These are phyloP conservation scores for Mormyrops attenuatus DNA, from an alignment of 2,797 vertebrate species.

Conservation along the genomic window DNA sequence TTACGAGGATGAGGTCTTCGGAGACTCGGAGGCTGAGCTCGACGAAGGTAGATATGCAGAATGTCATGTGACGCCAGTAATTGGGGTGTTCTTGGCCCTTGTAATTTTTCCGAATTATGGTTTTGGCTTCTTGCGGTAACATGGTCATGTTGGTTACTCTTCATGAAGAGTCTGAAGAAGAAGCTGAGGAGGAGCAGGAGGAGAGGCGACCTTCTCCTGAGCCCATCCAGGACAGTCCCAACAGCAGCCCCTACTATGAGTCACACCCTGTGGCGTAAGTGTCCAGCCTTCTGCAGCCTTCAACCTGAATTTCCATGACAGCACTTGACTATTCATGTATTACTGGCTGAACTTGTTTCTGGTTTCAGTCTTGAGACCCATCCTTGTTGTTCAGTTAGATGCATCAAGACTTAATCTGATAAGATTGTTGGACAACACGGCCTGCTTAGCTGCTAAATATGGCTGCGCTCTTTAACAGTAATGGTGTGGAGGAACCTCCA, in stretches of 20 bases:
- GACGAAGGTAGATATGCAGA: conserved; percentile 72
- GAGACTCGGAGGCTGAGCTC: conserved; percentile 73
- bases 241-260: conserved; percentile 79
- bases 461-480: conserved; percentile 56
- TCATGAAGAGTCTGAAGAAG: conserved; percentile 84
- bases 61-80: background rate
- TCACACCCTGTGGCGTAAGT: conserved; percentile 79
- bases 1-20: conserved; percentile 77
- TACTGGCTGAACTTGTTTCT: background rate
- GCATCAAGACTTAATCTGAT: background rate
- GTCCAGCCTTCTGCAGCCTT: background rate
- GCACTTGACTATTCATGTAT: background rate
- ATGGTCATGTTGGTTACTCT: background rate
- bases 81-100: background rate
- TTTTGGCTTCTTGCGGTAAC: background rate
- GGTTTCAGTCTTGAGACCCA: background rate
- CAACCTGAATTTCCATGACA: background rate
- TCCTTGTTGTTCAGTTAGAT: background rate
- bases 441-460: background rate
- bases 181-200: conserved; percentile 87
- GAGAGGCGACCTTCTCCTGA: conserved; percentile 85
- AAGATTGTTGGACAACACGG: background rate
- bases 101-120: background rate
- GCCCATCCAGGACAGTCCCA: conserved; percentile 81
- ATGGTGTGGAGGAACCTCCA: conserved; percentile 86